A percentile compares a stretch with the other conserved stretches of the same genome.
phyloP scores from a whole-genome alignment of 2,888 invertebrate genomes.

The Monopis laevigella region DNA sequence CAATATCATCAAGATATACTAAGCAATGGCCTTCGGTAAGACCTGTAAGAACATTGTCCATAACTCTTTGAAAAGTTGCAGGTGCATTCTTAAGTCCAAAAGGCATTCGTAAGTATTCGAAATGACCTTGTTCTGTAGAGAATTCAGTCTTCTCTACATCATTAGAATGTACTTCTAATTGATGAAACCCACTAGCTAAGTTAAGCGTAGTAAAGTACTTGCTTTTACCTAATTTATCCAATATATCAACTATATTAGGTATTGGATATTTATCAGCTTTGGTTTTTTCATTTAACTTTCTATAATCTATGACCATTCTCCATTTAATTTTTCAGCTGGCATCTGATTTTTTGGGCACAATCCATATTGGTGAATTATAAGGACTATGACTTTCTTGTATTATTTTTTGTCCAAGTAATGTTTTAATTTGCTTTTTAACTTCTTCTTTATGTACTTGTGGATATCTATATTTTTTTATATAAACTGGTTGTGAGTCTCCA shows the following conservation, averaged over 20 bases:
- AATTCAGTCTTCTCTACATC: slow-evolving; percentile 27
- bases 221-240: slow-evolving; percentile 20
- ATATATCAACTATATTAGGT: slow-evolving; percentile 16
- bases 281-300: slow-evolving; percentile 12
- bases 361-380: slow-evolving; percentile 14
- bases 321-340: slow-evolving; percentile 13
- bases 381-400: slow-evolving; percentile 13
- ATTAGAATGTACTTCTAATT: slow-evolving; percentile 15
- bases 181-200: slow-evolving; percentile 5
- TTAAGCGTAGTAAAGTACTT: slow-evolving; percentile 22
- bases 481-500: slow-evolving; percentile 16
- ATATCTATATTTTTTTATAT: slow-evolving; percentile 20
- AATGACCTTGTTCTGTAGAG: slow-evolving; percentile 23
- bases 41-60: slow-evolving; percentile 23
- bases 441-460: slow-evolving; percentile 20
- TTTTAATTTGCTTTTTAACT: slow-evolving; percentile 15
- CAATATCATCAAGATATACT: slow-evolving; percentile 27
- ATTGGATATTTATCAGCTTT: slow-evolving; percentile 13
- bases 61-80: slow-evolving; percentile 26
- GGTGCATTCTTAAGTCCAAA: slow-evolving; percentile 26
- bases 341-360: slow-evolving; percentile 19
- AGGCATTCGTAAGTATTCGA: slow-evolving; percentile 25
- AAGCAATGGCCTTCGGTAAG: slow-evolving; percentile 22
- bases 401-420: slow-evolving; percentile 16
- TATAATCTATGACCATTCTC: slow-evolving; percentile 13